Percentiles rank a stretch among this genome's conserved stretches.
These are phyloP conservation scores for Tridacna crocea DNA, from an alignment of 2,888 invertebrate genomes.

Conservation along the genomic window DNA sequence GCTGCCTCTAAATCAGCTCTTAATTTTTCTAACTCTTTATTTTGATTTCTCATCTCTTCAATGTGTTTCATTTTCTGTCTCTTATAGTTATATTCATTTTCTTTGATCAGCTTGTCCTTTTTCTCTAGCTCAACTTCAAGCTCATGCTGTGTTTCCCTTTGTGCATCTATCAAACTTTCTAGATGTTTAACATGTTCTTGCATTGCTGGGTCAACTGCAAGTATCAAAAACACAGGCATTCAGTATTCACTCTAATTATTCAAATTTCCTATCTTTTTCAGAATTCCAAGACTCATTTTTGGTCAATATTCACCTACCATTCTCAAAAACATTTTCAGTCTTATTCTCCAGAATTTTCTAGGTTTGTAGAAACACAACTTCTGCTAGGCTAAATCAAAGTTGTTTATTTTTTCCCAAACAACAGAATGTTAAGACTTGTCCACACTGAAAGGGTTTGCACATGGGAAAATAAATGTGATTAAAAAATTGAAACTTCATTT, in stretches of 20 bases:
- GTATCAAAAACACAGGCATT: background rate
- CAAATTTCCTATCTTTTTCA: too few relatives aligned
- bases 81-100: slow-evolving; percentile 72
- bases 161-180: slow-evolving; percentile 63
- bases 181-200: slow-evolving; percentile 63
- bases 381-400: too few relatives aligned
- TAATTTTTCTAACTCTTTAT: slow-evolving; percentile 69
- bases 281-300: too few relatives aligned
- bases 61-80: slow-evolving; percentile 75
- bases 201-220: slow-evolving; percentile 55
- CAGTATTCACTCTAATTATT: background rate
- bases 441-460: too few relatives aligned
- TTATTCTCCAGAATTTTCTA: too few relatives aligned
- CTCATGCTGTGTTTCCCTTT: slow-evolving; percentile 62
- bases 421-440: too few relatives aligned
- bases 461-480: too few relatives aligned
- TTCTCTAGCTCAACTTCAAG: slow-evolving; percentile 68
- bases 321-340: too few relatives aligned
- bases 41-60: slow-evolving; percentile 72
- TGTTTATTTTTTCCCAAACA: too few relatives aligned
- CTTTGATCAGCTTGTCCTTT: slow-evolving; percentile 71
- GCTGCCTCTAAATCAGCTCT: slow-evolving; percentile 79
- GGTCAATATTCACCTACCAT: background rate
- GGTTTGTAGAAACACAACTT: too few relatives aligned
- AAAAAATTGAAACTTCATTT: too few relatives aligned